Evolutionary conservation across 1,140 invertebrate genomes (phyloP).

Genomic region (Camponotus floridanus): DNA sequence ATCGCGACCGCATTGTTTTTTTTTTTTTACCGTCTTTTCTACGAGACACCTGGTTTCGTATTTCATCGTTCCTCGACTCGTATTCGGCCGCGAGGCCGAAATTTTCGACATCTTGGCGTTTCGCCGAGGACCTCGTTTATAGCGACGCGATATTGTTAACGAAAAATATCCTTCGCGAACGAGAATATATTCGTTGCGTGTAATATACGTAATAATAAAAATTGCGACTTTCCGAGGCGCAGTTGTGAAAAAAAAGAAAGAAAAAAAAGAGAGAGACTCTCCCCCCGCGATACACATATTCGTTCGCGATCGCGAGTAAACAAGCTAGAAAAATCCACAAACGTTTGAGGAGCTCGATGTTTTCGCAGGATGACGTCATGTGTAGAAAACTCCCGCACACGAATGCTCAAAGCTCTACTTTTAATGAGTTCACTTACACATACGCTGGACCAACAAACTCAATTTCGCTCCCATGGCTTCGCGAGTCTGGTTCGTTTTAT

Average conservation of each 20-base stretch:
- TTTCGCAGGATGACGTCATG: constrained; percentile 28
- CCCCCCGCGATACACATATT: neutral
- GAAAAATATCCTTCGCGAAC: constrained; percentile 42
- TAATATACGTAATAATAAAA: constrained; percentile 40
- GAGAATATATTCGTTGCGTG: neutral
- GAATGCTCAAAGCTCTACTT: constrained; percentile 26
- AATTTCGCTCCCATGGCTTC: neutral
- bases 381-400: neutral
- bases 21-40: constrained; percentile 16
- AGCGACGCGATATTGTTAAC: constrained; percentile 55
- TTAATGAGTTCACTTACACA: constrained; percentile 40
- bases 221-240: neutral
- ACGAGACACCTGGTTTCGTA: constrained; percentile 10
- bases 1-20: neutral
- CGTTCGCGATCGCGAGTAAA: constrained; percentile 3
- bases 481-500: constrained; percentile 6
- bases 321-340: constrained; percentile 44
- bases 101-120: constrained; percentile 56
- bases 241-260: neutral
- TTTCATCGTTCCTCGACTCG: constrained; percentile 15
- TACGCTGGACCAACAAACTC: constrained; percentile 17
- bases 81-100: constrained; percentile 15
- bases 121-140: constrained; percentile 44
- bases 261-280: neutral
- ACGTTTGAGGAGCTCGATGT: neutral